Base-by-base conservation (phyloP, 1,140 invertebrate species). In the Subanguina moxae region DNA sequence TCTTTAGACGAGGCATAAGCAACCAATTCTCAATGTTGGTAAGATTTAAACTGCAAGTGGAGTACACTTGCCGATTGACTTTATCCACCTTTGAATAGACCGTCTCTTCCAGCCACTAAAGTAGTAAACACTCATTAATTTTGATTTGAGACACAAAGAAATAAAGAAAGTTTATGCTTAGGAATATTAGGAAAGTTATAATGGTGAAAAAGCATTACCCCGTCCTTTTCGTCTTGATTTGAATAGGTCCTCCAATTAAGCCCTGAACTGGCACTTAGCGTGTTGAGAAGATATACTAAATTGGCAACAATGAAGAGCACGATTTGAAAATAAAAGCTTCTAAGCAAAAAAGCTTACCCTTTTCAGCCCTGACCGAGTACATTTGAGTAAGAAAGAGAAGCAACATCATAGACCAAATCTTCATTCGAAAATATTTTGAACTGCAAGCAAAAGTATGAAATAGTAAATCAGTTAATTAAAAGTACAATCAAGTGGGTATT, bases 1-100 rank as follows among this genome's bases (percentile, higher is more conserved):
- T 87, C 78, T 93, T 90, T 1, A 97, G 91, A 85, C 92, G 95
- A 57, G 94, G 94, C 52, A 93, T 94, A 89, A 94, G 93, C 48
- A 98, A 87, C 94, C 94, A 98, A 86, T 98, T 98, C 86, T 97
- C 95, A 59, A 96, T 93, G 83, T 93, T 91, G 80, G 91, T 88
- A 45, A 42, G 19, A 48, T 70, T 70, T 23, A 97, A 93, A 84
- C 95, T 92, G 84, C 94, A 98, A 0, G 95, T 94, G 13, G 96
- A 92, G 84, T 96, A 97, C 56, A 92, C 93, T 74, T 93, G 87
- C 90, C 93, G 93, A 83, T 95, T 94, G 81, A 95, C 93, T 57
- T 91, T 90, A 84, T 92, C 91, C 74, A 93, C 90, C 84, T 94
- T 94, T 83, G 93, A 91, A 23, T 91, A 93, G 83, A 93, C 96